Base-by-base conservation (phyloP, 2,888 invertebrate genomes). In the Slavum lentiscoides region DNA sequence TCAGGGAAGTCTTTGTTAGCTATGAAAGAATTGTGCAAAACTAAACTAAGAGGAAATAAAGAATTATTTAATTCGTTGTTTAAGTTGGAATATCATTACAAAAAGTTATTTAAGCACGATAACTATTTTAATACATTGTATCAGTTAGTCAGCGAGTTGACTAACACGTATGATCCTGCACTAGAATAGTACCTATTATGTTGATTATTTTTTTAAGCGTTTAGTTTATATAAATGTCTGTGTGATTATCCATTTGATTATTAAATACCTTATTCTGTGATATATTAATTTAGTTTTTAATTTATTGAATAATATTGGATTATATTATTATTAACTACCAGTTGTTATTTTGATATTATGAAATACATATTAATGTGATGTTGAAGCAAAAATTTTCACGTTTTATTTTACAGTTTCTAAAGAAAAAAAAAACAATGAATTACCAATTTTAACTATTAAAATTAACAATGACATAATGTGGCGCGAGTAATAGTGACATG, bases 1-100 rank as follows among this genome's bases (percentile, higher is more conserved):
- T 61, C 70, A n/a, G 80, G 80, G 30, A 80, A 80, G 37, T 80
- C 80, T 43, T 72, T 80, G n/a, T 64, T 72, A 64, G 58, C 43
- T 23, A 30, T 72, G 58, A 15, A 64, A 23, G 55, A 80, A n/a
- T 43, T 43, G 15, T 80, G 80, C 9, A 64, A 55, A 43, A 15
- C 15, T 39, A 64, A 43, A 64, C 58, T 72, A 58, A 58, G 66
- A n/a, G 62, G 23, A 19, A 80, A 80, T 58, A 58, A 80, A 9
- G 15, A 72, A 9, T 43, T 80, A 8, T 80, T 23, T 49, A 9
- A 62, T 13, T 72, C 80, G 11, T 64, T 80, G 17, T 69, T 58
- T 5, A 43, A 4, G 9, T n/a, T 80, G n/a, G 43, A 72, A 23
- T 15, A 0, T n/a, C 9, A 64, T 72, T 80, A 80, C 6, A 80